A percentile compares a stretch with the other conserved stretches of the same genome.
Conservation (phyloP, 2,113 vertebrate genomes). For the Zosterops hypoxanthus region DNA sequence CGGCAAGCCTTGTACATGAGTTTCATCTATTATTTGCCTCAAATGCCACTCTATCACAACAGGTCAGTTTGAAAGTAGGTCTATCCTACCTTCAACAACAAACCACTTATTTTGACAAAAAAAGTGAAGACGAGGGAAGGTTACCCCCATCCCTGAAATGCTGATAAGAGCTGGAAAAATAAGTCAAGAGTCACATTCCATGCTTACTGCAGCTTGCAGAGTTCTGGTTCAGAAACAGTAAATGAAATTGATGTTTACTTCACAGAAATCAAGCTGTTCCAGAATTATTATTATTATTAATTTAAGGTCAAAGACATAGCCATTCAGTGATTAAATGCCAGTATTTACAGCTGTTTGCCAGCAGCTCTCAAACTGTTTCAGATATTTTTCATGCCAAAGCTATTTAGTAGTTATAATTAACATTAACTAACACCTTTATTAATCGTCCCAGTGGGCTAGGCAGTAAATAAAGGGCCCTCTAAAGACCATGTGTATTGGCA, state of each 20-base stretch:
- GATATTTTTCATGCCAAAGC: background rate
- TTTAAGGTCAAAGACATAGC: background rate
- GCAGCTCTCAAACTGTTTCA: background rate
- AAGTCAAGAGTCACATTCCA: background rate
- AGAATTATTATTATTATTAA: background rate
- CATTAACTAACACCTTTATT: background rate
- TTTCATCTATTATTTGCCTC: background rate
- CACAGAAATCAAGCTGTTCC: background rate
- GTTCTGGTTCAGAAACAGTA: background rate
- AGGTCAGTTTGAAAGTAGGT: background rate
- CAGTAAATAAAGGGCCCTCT: background rate
- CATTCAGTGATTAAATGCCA: background rate
- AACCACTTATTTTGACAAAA: background rate
- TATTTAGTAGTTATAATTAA: background rate
- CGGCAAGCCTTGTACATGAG: background rate
- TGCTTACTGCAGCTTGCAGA: background rate
- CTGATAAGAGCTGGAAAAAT: background rate
- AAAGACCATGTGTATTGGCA: background rate
- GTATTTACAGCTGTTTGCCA: background rate
- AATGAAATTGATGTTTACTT: background rate
- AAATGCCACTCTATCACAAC: background rate
- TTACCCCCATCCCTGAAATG: background rate
- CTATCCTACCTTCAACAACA: background rate
- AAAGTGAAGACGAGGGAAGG: background rate
- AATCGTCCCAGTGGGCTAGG: background rate